Evolutionary conservation across 64 coral and sea anemone genomes (phyloP), one percentile per base, ranked within the genome.

Genomic region (Dendronephthya gigantea): DNA sequence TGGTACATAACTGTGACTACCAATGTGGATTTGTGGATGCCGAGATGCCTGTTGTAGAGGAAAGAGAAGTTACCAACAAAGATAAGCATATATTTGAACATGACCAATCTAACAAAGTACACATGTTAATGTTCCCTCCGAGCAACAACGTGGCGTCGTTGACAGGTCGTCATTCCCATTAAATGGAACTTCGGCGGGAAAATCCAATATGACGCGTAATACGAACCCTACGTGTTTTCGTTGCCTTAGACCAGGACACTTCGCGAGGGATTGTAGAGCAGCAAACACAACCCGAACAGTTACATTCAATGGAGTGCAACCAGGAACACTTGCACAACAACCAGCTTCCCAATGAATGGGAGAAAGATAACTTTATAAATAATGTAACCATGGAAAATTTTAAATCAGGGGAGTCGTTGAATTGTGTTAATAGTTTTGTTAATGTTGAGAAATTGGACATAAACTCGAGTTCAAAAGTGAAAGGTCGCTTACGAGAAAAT

Each of bases 241-340:
- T 79, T 79, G 72, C 72, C 28, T 79, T 19, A 11, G 72, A 39
- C 72, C 33, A 16, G 79, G 87, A 35, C 50, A 88, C 38, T 88
- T 83, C 49, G 87, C 75, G 12, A 79, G 35, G 22, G 49, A 88
- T 6, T 88, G 50, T 43, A 10, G 36, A 83, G 65, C 85, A 49
- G n/a, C 85, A 45, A 48, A 74, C 45, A 48, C 62, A 8, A 29
- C n/a, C n/a, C n/a, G 48, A 74, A 72, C 62, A 87, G 72, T 33
- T 9, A 25, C 30, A 1, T 40, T 40, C 9, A 35, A 2, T 15
- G 65, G 34, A 76, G 31, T 23, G n/a, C n/a, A n/a, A n/a, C n/a
- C n/a, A n/a, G n/a, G n/a, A n/a, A n/a, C n/a, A n/a, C n/a, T n/a
- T 72, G 4, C 32, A 38, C 34, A 65, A 37, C n/a, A 51, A 66